Evolutionary conservation across 2,113 vertebrate species (phyloP).

Genomic region (Chauna torquata): DNA sequence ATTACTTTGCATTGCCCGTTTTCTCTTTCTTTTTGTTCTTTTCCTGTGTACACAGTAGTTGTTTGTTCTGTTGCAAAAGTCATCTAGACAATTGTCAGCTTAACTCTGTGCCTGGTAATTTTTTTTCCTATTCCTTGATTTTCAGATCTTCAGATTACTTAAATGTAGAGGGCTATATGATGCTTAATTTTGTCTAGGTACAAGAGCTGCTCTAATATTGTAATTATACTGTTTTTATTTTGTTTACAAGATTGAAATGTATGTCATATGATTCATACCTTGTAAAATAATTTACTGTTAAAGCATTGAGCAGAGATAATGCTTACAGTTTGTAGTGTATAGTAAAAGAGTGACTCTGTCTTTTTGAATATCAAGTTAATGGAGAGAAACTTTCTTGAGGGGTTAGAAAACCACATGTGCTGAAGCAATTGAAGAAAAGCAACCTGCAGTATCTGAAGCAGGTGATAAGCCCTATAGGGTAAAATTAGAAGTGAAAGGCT

Average conservation of each 20-base stretch:
- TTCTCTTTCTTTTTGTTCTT: background rate
- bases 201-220: background rate
- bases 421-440: background rate
- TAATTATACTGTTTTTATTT: background rate
- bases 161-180: background rate
- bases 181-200: background rate
- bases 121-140: background rate
- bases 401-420: background rate
- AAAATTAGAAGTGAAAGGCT: background rate
- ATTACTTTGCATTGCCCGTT: background rate
- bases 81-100: background rate
- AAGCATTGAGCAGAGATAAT: background rate
- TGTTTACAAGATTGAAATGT: background rate
- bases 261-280: background rate
- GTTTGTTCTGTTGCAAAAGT: background rate
- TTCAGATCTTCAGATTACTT: background rate
- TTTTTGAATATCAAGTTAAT: background rate
- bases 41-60: background rate
- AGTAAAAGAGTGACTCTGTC: background rate
- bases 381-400: background rate
- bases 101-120: background rate
- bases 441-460: background rate
- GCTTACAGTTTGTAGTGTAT: background rate
- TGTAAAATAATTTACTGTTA: background rate
- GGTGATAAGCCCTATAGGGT: background rate